Percentiles rank a stretch among this genome's conserved stretches.
phyloP scores from a whole-genome alignment of 1,140 invertebrate species.

The Leptinotarsa undecemlineata region DNA sequence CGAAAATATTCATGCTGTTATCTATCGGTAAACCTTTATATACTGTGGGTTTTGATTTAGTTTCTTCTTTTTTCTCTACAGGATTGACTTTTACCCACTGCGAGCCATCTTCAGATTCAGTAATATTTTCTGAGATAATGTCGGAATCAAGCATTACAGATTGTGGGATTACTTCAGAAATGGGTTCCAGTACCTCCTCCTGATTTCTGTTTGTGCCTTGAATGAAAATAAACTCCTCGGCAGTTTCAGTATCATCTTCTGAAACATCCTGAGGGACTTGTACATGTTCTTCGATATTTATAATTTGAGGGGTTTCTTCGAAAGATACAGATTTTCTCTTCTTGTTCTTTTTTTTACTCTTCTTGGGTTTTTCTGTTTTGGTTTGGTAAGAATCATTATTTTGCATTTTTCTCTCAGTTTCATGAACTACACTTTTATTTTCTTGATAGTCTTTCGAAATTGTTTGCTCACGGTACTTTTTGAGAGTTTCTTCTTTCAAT shows the following conservation, averaged over 20 bases:
- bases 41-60: background rate
- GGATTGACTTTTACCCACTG: conserved; percentile 25
- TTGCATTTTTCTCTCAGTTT: conserved; percentile 13
- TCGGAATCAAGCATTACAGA: background rate
- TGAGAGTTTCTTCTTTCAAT: conserved; percentile 12
- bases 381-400: background rate
- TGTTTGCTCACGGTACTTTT: conserved; percentile 21
- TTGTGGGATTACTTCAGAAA: background rate
- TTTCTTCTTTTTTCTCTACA: background rate
- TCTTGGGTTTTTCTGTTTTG: conserved; percentile 25
- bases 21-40: conserved; percentile 16
- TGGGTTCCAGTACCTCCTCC: background rate
- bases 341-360: conserved; percentile 38
- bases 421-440: background rate
- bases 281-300: conserved; percentile 36
- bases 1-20: conserved; percentile 12
- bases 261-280: conserved; percentile 15
- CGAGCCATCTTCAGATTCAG: conserved; percentile 24
- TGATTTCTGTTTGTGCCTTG: conserved; percentile 22
- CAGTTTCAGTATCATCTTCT: conserved; percentile 36
- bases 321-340: conserved; percentile 48
- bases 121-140: background rate
- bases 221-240: conserved; percentile 43
- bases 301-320: conserved; percentile 46
- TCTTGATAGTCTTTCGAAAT: background rate